These are phyloP conservation scores for Drosophila melanica DNA, from an alignment of 1,140 invertebrate species.

Conservation along the genomic window DNA sequence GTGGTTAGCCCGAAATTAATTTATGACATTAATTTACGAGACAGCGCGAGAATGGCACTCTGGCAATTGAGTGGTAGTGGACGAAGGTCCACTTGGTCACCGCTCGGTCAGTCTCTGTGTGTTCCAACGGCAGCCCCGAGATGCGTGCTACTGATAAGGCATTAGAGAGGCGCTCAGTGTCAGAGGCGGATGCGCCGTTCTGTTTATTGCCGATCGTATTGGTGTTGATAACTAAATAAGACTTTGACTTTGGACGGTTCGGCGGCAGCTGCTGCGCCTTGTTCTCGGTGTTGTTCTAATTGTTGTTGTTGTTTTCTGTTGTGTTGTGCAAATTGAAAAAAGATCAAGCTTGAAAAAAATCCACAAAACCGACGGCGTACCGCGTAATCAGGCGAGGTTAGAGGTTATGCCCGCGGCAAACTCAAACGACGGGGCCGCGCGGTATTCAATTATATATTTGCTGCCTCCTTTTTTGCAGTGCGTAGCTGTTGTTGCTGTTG, in stretches of 20 bases:
- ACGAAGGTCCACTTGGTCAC: slow-evolving; percentile 20
- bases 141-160: slow-evolving; percentile 69
- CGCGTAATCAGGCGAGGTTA: slow-evolving; percentile 48
- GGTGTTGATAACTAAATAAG: slow-evolving; percentile 47
- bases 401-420: slow-evolving; percentile 48
- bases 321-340: slow-evolving; percentile 11
- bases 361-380: slow-evolving; percentile 18
- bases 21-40: slow-evolving; percentile 82
- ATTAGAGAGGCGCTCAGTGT: slow-evolving; percentile 41
- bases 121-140: slow-evolving; percentile 47
- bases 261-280: slow-evolving; percentile 8
- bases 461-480: neutral
- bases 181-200: slow-evolving; percentile 42
- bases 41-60: slow-evolving; percentile 71
- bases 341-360: neutral
- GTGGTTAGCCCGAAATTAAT: slow-evolving; percentile 63
- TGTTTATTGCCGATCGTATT: slow-evolving; percentile 33
- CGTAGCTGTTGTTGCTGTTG: slow-evolving; percentile 1
- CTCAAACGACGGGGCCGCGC: slow-evolving; percentile 21
- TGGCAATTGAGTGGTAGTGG: slow-evolving; percentile 69
- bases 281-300: slow-evolving; percentile 23
- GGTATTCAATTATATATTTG: slow-evolving; percentile 7
- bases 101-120: slow-evolving; percentile 43
- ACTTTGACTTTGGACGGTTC: slow-evolving; percentile 29
- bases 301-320: neutral